phyloP scores from a whole-genome alignment of 1,140 invertebrate genomes.

The Mamestra configurata region DNA sequence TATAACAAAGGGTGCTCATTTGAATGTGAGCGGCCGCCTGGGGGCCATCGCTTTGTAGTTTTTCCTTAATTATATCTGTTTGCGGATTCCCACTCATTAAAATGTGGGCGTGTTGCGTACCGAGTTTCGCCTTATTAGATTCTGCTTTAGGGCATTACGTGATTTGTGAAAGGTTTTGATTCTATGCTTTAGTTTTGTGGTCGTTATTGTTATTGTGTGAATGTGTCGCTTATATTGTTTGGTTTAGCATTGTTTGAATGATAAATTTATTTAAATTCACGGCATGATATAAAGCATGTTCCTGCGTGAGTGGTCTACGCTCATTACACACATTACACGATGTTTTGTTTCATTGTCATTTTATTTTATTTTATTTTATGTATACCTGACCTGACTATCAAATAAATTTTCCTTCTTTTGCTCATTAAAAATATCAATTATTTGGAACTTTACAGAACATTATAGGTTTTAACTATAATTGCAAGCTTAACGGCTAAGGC shows the following conservation, averaged over 20 bases:
- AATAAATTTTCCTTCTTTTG: too few relatives aligned
- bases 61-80: constrained; percentile 79
- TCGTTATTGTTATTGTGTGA: constrained; percentile 40
- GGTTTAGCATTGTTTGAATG: neutral
- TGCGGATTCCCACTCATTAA: constrained; percentile 74
- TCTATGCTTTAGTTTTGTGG: constrained; percentile 44
- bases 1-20: constrained; percentile 73
- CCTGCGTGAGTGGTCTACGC: too few relatives aligned
- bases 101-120: constrained; percentile 64
- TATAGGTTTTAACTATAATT: too few relatives aligned
- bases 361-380: too few relatives aligned
- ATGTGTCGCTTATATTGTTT: constrained; percentile 44
- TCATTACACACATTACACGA: too few relatives aligned
- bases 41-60: constrained; percentile 77
- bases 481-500: too few relatives aligned
- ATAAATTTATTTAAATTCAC: neutral
- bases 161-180: constrained; percentile 53
- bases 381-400: too few relatives aligned
- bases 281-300: neutral
- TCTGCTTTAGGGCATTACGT: constrained; percentile 78
- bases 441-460: too few relatives aligned
- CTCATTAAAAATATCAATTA: too few relatives aligned
- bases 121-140: constrained; percentile 71
- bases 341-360: too few relatives aligned
- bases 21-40: constrained; percentile 74